Percentiles rank a stretch among this genome's conserved stretches.
phyloP scores from a whole-genome alignment of 2,113 vertebrate species.

The Taurulus bubalis region DNA sequence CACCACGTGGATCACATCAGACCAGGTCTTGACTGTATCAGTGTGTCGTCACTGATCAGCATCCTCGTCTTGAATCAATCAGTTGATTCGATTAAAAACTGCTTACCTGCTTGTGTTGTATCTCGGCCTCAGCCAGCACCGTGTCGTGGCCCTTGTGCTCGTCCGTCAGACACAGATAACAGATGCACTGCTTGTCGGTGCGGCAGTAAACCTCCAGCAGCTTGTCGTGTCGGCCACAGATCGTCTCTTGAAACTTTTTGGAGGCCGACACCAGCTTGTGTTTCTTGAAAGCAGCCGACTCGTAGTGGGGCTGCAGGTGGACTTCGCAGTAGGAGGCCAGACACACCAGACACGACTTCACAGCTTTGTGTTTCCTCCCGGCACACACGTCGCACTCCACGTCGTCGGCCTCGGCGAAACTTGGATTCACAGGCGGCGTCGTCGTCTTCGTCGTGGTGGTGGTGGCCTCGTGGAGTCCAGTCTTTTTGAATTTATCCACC shows the following conservation, averaged over 20 bases:
- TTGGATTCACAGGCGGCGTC: background rate
- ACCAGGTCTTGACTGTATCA: background rate
- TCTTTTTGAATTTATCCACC: conserved; percentile 78
- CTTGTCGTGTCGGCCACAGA: conserved; percentile 80
- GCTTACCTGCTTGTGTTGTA: conserved; percentile 77
- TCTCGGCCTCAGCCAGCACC: conserved; percentile 74
- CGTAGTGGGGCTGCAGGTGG: conserved; percentile 95
- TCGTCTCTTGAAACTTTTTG: conserved; percentile 75
- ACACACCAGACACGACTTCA: conserved; percentile 94
- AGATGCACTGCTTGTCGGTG: conserved; percentile 81
- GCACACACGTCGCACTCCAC: conserved; percentile 92
- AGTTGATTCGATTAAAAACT: background rate
- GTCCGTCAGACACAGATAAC: conserved; percentile 83
- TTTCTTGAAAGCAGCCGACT: conserved; percentile 92
- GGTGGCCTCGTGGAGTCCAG: conserved; percentile 48
- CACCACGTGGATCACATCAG: background rate
- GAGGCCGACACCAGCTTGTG: conserved; percentile 89
- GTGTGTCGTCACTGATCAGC: background rate
- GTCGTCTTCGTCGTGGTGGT: no score
- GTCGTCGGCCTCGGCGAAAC: conserved; percentile 71
- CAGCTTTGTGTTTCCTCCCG: conserved; percentile 89
- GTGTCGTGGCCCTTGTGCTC: conserved; percentile 84
- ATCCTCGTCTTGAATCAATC: background rate
- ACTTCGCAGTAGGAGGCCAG: conserved; percentile 94
- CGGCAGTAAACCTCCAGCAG: conserved; percentile 86